A percentile compares a stretch with the other conserved stretches of the same genome.
Evolutionary conservation across 2,797 vertebrate species (phyloP).

Genomic region (Parambassis ranga): DNA sequence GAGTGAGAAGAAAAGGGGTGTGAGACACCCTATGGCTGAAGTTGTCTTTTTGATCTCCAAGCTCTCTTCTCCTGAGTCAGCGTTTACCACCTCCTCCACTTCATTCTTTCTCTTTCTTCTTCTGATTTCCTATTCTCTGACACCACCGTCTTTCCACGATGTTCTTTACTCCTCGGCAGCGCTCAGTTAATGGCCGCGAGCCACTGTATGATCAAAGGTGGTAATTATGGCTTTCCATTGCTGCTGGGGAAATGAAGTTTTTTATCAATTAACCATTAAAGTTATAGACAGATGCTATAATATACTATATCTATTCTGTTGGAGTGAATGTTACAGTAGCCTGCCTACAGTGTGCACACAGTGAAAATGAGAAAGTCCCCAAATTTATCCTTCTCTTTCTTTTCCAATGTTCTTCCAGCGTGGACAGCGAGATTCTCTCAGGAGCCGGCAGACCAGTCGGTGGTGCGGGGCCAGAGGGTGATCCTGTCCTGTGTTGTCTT

Average conservation of each 20-base stretch:
- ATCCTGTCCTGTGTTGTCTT: constrained; percentile 92
- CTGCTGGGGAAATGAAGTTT: constrained; percentile 19
- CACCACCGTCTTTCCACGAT: constrained; percentile 25
- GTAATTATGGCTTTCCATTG: constrained; percentile 20
- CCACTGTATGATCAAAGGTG: constrained; percentile 50
- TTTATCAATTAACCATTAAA: constrained; percentile 54
- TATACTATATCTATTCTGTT: not conserved
- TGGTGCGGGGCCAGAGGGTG: constrained; percentile 90
- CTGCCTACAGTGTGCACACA: not conserved
- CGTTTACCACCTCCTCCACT: constrained; percentile 18
- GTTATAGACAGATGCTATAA: constrained; percentile 2
- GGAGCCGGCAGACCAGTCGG: constrained; percentile 93
- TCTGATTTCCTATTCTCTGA: constrained; percentile 37
- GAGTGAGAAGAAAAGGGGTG: constrained; percentile 40
- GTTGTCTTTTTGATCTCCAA: constrained; percentile 58
- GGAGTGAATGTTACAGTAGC: not conserved
- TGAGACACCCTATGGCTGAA: constrained; percentile 57
- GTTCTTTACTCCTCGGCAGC: not conserved
- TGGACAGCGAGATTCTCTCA: constrained; percentile 89
- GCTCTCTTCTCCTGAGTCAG: constrained; percentile 55
- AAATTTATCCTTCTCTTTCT: constrained; percentile 14
- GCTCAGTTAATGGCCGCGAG: constrained; percentile 23
- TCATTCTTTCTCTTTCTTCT: constrained; percentile 13
- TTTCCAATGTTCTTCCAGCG: constrained; percentile 56
- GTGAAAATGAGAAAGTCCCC: constrained; percentile 18